These are phyloP conservation scores for Neofelis nebulosa DNA, from an alignment of 2,113 vertebrate genomes.

Conservation along the genomic window DNA sequence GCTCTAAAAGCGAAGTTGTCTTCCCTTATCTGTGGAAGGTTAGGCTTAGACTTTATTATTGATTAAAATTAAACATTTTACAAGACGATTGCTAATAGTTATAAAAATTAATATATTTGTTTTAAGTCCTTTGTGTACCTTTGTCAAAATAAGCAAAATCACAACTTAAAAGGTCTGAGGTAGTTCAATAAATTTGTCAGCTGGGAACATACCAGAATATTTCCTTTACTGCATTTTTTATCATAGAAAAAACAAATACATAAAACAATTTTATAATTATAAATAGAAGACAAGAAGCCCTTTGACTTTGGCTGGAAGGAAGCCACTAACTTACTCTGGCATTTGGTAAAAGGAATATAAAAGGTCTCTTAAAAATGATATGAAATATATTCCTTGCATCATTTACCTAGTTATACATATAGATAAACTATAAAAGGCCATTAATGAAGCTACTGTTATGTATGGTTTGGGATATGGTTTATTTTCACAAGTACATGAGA, in stretches of 20 bases:
- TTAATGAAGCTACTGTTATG: neutral
- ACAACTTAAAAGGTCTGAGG: slow-evolving; percentile 1
- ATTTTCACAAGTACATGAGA: neutral
- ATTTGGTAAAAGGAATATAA: neutral
- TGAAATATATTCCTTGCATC: neutral
- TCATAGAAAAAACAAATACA: neutral
- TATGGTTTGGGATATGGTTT: neutral
- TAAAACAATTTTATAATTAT: slow-evolving; percentile 22
- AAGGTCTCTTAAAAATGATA: neutral
- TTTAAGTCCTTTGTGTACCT: neutral
- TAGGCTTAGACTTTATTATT: neutral
- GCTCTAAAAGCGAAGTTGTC: neutral
- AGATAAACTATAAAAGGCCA: neutral
- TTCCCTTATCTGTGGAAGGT: neutral
- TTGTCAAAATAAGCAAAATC: slow-evolving; percentile 48
- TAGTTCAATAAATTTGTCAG: slow-evolving; percentile 41
- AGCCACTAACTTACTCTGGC: neutral
- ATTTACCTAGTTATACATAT: neutral
- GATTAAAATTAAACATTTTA: slow-evolving; percentile 11
- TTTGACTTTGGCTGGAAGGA: slow-evolving; percentile 38
- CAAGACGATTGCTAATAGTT: neutral
- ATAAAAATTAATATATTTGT: slow-evolving; percentile 34
- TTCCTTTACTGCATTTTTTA: slow-evolving; percentile 12
- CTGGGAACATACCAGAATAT: slow-evolving; percentile 15
- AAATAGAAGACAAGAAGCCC: neutral